Percentiles rank a stretch among this genome's conserved stretches.
Evolutionary conservation across 2,797 vertebrate genomes (phyloP).

Genomic region (Sparidentex hasta): DNA sequence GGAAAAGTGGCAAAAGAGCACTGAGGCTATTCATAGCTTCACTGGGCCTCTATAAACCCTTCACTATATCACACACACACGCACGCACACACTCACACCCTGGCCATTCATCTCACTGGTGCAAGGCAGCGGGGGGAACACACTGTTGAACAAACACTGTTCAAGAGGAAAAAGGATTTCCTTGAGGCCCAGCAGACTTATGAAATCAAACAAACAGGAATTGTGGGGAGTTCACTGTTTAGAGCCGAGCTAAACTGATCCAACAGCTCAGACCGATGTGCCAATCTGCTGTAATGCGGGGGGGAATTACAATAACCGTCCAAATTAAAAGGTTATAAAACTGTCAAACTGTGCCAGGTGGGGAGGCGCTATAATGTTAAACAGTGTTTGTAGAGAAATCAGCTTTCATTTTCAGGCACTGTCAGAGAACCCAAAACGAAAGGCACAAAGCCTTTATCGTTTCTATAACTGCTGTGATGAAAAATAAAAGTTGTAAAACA

Average conservation of each 20-base stretch:
- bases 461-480: no score
- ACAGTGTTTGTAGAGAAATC: no score
- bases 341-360: background rate
- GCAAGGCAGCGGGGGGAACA: background rate
- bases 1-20: constrained; percentile 61
- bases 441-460: no score
- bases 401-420: no score
- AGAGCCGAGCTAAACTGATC: background rate
- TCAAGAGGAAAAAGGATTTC: constrained; percentile 72
- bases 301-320: no score
- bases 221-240: constrained; percentile 20
- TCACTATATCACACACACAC: constrained; percentile 13
- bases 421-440: no score
- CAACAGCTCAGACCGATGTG: background rate
- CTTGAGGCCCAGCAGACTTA: constrained; percentile 44
- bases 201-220: constrained; percentile 50
- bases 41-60: constrained; percentile 32
- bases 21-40: constrained; percentile 57
- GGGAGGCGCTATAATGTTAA: no score
- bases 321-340: background rate
- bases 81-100: constrained; percentile 29
- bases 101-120: constrained; percentile 12
- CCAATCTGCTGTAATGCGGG: background rate
- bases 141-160: constrained; percentile 39
- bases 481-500: no score